These are phyloP conservation scores for Spinus olivaceus DNA, from an alignment of 2,797 vertebrate genomes.

Conservation along the genomic window DNA sequence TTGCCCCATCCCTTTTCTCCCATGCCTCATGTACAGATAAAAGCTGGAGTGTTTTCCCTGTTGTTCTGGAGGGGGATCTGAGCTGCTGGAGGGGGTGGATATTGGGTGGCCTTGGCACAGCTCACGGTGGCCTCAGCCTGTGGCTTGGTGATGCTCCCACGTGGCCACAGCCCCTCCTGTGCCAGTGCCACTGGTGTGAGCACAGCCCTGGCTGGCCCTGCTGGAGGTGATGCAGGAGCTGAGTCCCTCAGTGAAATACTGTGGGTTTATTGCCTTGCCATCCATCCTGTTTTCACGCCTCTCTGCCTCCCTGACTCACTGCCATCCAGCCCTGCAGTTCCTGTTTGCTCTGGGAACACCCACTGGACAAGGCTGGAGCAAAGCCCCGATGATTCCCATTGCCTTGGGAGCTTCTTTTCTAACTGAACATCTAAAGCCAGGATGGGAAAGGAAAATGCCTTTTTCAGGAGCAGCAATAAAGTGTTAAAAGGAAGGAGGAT, in stretches of 20 bases:
- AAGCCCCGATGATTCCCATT: background rate
- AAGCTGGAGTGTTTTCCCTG: background rate
- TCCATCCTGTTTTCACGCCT: conserved; percentile 48
- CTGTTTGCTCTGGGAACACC: conserved; percentile 18
- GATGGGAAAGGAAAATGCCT: background rate
- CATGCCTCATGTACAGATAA: background rate
- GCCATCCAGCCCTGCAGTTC: background rate
- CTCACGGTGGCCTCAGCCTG: rapidly evolving
- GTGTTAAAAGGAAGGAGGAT: background rate
- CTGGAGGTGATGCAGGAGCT: background rate
- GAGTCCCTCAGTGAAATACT: background rate
- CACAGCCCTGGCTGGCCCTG: background rate
- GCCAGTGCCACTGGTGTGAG: background rate
- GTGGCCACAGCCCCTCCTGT: background rate
- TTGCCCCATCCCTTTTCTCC: background rate
- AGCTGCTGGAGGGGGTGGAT: background rate
- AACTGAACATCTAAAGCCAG: background rate
- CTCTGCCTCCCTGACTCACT: conserved; percentile 57
- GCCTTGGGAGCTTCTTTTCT: background rate
- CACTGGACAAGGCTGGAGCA: background rate
- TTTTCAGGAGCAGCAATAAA: background rate
- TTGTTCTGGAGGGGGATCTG: background rate
- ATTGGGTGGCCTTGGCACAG: background rate
- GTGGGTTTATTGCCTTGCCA: conserved; percentile 5
- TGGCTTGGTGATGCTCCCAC: rapidly evolving